phyloP scores from a whole-genome alignment of 2,888 invertebrate genomes.

The Cataglyphis altisquamis region DNA sequence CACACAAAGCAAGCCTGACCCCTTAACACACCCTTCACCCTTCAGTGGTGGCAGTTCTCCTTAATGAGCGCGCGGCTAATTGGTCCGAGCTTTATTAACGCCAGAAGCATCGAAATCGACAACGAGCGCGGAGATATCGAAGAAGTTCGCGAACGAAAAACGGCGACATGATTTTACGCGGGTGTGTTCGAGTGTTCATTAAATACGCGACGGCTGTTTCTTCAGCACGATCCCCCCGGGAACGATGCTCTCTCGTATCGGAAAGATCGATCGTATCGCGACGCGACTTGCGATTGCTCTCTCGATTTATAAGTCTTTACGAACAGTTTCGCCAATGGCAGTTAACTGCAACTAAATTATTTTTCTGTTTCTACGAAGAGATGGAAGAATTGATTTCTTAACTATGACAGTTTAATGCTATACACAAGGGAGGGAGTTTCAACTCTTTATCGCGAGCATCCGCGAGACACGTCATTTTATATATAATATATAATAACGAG shows the following conservation, averaged over 20 bases:
- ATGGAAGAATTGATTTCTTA: not conserved
- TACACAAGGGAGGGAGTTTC: not conserved
- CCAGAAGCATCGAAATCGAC: slow-evolving; percentile 65
- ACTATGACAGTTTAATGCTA: not conserved
- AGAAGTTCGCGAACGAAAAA: slow-evolving; percentile 63
- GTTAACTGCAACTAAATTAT: not conserved
- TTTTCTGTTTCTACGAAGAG: not conserved
- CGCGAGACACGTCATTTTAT: not conserved
- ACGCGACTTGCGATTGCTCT: not conserved
- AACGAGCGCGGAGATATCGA: slow-evolving; percentile 18
- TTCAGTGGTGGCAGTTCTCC: slow-evolving; percentile 34
- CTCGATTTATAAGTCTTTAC: slow-evolving; percentile 8
- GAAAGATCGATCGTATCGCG: slow-evolving; percentile 28
- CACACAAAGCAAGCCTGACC: slow-evolving; percentile 63
- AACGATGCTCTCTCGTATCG: slow-evolving; percentile 14
- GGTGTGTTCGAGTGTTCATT: slow-evolving; percentile 62
- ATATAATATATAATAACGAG: not conserved
- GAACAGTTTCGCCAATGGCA: slow-evolving; percentile 2
- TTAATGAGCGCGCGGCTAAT: slow-evolving; percentile 72
- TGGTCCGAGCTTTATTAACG: slow-evolving; percentile 68
- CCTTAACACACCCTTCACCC: slow-evolving; percentile 10
- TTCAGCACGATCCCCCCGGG: not conserved
- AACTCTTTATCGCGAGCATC: not conserved
- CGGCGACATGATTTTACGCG: slow-evolving; percentile 60
- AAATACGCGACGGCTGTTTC: slow-evolving; percentile 52